These are phyloP conservation scores for Colossoma macropomum DNA, from an alignment of 2,113 vertebrate genomes.

Conservation along the genomic window DNA sequence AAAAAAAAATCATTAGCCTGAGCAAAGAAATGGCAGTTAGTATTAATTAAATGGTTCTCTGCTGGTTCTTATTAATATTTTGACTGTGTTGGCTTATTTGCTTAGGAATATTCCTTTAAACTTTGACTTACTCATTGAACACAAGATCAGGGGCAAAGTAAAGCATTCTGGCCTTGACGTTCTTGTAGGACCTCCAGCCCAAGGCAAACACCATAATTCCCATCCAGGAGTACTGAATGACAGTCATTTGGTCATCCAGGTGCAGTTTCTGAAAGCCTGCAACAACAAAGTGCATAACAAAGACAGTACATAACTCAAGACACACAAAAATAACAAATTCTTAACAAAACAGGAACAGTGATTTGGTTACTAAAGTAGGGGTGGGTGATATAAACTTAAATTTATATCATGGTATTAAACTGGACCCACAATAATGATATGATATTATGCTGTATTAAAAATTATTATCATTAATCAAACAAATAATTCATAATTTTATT, in stretches of 20 bases:
- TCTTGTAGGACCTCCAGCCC: slow-evolving; percentile 95
- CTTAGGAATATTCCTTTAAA: not conserved
- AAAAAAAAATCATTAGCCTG: not conserved
- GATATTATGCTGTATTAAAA: no score
- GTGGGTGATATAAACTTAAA: no score
- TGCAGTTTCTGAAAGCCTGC: slow-evolving; percentile 93
- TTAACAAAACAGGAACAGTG: not conserved
- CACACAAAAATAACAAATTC: not conserved
- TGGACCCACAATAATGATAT: no score
- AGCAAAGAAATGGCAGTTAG: not conserved
- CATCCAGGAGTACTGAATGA: slow-evolving; percentile 98
- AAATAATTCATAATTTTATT: no score
- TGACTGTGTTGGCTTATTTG: not conserved
- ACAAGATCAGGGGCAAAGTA: slow-evolving; percentile 96
- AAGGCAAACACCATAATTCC: slow-evolving; percentile 96
- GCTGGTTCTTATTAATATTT: not conserved
- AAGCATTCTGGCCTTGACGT: slow-evolving; percentile 91
- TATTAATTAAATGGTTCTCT: not conserved
- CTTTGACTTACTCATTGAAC: slow-evolving; percentile 93
- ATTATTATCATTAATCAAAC: no score
- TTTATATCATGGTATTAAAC: no score
- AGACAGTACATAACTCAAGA: not conserved
- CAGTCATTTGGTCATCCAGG: slow-evolving; percentile 94
- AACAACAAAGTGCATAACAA: not conserved
- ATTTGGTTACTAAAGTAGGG: not conserved